These are phyloP conservation scores for Euleptes europaea DNA, from an alignment of 2,113 vertebrate species.

Conservation along the genomic window DNA sequence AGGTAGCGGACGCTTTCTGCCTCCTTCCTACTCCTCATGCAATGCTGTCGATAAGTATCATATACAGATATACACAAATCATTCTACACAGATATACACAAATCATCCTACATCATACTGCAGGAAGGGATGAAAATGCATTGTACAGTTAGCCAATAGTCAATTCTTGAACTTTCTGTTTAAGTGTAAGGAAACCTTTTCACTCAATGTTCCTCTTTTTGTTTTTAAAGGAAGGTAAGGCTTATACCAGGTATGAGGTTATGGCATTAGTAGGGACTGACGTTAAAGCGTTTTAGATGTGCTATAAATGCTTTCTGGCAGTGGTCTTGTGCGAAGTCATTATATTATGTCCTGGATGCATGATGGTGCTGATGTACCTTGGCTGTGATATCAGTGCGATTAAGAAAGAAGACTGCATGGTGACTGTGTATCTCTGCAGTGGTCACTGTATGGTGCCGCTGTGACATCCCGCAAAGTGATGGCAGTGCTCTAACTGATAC, in stretches of 20 bases:
- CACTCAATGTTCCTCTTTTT: not conserved
- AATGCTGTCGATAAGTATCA: no score
- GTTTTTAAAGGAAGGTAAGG: not conserved
- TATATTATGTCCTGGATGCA: not conserved
- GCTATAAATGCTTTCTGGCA: conserved; percentile 8
- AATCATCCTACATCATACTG: not conserved
- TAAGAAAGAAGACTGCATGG: not conserved
- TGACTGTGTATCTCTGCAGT: not conserved
- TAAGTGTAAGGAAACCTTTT: conserved; percentile 22
- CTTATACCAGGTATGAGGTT: not conserved
- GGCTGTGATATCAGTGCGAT: not conserved
- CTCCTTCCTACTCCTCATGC: no score
- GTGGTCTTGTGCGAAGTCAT: conserved; percentile 35
- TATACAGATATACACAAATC: not conserved
- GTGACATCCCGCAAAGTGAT: conserved; percentile 19
- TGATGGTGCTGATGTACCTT: conserved; percentile 11
- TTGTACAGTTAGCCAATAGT: not conserved
- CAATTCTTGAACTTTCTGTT: not conserved
- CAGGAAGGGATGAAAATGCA: conserved; percentile 6
- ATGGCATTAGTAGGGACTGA: conserved; percentile 1
- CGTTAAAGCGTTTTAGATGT: not conserved
- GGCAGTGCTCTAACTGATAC: conserved; percentile 21
- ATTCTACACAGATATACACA: not conserved
- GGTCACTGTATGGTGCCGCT: not conserved
- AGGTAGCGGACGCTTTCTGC: no score